phyloP scores from a whole-genome alignment of 2,888 invertebrate species.

The Hypsopygia costalis region DNA sequence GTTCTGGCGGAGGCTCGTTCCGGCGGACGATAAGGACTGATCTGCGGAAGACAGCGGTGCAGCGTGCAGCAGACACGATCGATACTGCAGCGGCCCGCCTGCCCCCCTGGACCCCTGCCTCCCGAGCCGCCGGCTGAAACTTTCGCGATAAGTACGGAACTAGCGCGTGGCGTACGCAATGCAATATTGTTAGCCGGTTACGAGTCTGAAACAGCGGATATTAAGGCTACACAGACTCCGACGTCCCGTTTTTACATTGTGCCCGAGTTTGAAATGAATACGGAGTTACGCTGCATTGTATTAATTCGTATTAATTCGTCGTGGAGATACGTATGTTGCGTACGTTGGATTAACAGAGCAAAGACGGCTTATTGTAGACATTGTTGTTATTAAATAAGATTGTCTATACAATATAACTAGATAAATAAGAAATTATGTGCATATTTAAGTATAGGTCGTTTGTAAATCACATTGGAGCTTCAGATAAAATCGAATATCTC shows the following conservation, averaged over 20 bases:
- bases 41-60: conserved; percentile 77
- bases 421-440: too few relatives aligned
- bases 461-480: too few relatives aligned
- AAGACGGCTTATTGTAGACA: conserved; percentile 14
- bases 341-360: neutral
- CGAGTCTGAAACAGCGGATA: conserved; percentile 77
- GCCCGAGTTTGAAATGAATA: conserved; percentile 62
- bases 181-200: conserved; percentile 79
- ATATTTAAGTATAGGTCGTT: too few relatives aligned
- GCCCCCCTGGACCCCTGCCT: conserved; percentile 25
- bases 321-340: conserved; percentile 12
- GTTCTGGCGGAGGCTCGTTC: conserved; percentile 51
- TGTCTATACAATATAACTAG: too few relatives aligned
- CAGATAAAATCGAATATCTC: too few relatives aligned
- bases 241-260: conserved; percentile 68
- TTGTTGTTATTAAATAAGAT: too few relatives aligned
- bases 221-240: conserved; percentile 69
- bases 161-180: conserved; percentile 79
- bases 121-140: conserved; percentile 60
- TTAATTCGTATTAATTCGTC: conserved; percentile 50
- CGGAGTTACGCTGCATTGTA: conserved; percentile 58
- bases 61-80: conserved; percentile 75
- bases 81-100: conserved; percentile 60
- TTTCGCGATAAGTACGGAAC: conserved; percentile 79
- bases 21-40: conserved; percentile 73